These are phyloP conservation scores for Onychomys leucogaster DNA, from an alignment of 2,797 vertebrate genomes.

Conservation along the genomic window DNA sequence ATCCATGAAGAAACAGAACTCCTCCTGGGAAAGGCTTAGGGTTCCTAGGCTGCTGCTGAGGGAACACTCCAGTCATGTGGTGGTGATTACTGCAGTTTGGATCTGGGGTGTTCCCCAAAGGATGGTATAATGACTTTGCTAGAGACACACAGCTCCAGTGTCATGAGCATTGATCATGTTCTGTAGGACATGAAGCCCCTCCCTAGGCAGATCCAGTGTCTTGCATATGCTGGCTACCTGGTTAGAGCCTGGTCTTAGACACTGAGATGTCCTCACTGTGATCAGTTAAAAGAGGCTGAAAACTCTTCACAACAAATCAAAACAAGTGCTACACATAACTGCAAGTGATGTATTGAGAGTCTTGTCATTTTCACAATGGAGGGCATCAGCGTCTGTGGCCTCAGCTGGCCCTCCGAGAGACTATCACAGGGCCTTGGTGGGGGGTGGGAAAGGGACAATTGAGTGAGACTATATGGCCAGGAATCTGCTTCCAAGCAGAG, in stretches of 20 bases:
- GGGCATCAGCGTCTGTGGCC: background rate
- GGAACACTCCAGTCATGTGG: background rate
- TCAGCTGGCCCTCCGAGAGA: background rate
- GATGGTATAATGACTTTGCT: background rate
- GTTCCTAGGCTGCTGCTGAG: background rate
- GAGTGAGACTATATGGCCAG: background rate
- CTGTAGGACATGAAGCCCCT: accelerated
- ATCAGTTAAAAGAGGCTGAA: background rate
- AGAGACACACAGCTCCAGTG: accelerated
- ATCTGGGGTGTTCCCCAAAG: background rate
- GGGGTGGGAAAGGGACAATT: background rate
- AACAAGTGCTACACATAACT: background rate
- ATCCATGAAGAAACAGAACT: background rate
- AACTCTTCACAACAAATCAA: background rate
- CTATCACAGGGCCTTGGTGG: accelerated
- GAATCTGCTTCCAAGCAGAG: background rate
- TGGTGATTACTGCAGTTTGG: background rate
- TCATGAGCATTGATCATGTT: accelerated
- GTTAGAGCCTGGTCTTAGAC: background rate
- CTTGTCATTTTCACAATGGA: background rate
- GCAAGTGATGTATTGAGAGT: background rate
- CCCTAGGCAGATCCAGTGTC: accelerated
- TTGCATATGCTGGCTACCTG: background rate
- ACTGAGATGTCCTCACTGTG: background rate
- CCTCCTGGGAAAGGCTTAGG: background rate